These are phyloP conservation scores for Lottia scabra DNA, from an alignment of 2,888 invertebrate genomes.

Conservation along the genomic window DNA sequence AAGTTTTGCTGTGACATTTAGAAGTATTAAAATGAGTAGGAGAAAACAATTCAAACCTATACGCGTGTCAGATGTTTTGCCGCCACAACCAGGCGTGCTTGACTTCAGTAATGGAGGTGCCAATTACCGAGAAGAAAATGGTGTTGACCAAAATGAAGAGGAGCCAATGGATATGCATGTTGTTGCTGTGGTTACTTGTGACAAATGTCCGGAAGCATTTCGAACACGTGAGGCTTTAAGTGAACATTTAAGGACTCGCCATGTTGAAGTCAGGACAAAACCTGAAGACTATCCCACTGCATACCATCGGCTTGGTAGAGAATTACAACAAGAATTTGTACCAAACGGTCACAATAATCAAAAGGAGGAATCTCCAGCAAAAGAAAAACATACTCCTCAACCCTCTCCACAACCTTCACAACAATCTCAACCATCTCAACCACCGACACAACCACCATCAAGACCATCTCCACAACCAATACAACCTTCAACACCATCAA, in stretches of 20 bases:
- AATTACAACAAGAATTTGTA: slow-evolving; percentile 73
- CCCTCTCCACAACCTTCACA: slow-evolving; percentile 10
- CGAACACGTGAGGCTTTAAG: slow-evolving; percentile 29
- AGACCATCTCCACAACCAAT: slow-evolving; percentile 5
- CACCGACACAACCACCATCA: background rate
- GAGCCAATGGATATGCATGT: slow-evolving; percentile 40
- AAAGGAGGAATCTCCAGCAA: slow-evolving; percentile 12
- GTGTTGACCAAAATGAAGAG: slow-evolving; percentile 39
- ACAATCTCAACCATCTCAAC: slow-evolving; percentile 10
- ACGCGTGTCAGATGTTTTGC: slow-evolving; percentile 36
- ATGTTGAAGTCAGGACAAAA: slow-evolving; percentile 18
- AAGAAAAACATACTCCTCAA: slow-evolving; percentile 9
- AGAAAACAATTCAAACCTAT: slow-evolving; percentile 66
- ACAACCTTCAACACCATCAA: slow-evolving; percentile 16
- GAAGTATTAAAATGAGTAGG: slow-evolving; percentile 53
- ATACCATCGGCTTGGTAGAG: slow-evolving; percentile 86
- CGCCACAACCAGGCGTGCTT: background rate
- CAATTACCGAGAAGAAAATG: slow-evolving; percentile 26
- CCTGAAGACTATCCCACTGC: slow-evolving; percentile 60
- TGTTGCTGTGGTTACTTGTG: slow-evolving; percentile 33
- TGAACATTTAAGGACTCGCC: slow-evolving; percentile 27
- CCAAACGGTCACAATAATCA: slow-evolving; percentile 49
- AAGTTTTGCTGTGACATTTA: too few relatives aligned
- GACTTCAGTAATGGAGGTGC: slow-evolving; percentile 17
- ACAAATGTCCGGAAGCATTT: slow-evolving; percentile 38